phyloP scores from a whole-genome alignment of 1,140 invertebrate genomes.

The Magallana angulata region DNA sequence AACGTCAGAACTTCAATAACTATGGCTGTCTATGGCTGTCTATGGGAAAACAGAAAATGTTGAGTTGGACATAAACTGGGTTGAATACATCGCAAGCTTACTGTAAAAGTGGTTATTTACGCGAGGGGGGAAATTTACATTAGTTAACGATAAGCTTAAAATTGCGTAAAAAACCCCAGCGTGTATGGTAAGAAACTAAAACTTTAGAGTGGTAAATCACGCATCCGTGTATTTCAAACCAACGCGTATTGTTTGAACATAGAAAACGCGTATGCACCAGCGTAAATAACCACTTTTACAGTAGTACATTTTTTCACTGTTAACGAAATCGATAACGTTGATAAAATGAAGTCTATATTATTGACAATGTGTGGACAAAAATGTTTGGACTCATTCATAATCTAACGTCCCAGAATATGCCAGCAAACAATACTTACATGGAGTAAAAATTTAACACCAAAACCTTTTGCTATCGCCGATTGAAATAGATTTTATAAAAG shows the following conservation, averaged over 20 bases:
- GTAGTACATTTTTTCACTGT: slow-evolving; percentile 1
- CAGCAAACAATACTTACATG: background rate
- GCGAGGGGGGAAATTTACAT: too few species aligned
- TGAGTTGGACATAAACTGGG: background rate
- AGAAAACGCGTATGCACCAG: too few species aligned
- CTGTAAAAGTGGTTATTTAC: too few species aligned
- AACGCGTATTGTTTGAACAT: too few species aligned
- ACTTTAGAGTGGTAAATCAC: too few species aligned
- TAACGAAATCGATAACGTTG: background rate
- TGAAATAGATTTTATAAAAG: slow-evolving; percentile 28
- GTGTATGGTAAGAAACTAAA: too few species aligned
- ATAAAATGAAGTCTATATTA: background rate
- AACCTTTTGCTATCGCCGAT: slow-evolving; percentile 21
- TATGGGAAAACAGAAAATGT: background rate
- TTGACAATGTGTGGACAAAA: slow-evolving; percentile 3
- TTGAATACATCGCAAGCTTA: background rate
- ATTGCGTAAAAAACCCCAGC: too few species aligned
- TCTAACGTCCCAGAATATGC: slow-evolving; percentile 35
- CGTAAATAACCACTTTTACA: too few species aligned
- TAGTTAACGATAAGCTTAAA: too few species aligned
- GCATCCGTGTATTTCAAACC: too few species aligned
- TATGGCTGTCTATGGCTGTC: too few species aligned
- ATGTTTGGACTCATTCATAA: slow-evolving; percentile 6
- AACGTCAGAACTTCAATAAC: too few species aligned
- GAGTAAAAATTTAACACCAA: background rate